These are phyloP conservation scores for Saccopteryx leptura DNA, from an alignment of 2,113 vertebrate genomes.

Conservation along the genomic window DNA sequence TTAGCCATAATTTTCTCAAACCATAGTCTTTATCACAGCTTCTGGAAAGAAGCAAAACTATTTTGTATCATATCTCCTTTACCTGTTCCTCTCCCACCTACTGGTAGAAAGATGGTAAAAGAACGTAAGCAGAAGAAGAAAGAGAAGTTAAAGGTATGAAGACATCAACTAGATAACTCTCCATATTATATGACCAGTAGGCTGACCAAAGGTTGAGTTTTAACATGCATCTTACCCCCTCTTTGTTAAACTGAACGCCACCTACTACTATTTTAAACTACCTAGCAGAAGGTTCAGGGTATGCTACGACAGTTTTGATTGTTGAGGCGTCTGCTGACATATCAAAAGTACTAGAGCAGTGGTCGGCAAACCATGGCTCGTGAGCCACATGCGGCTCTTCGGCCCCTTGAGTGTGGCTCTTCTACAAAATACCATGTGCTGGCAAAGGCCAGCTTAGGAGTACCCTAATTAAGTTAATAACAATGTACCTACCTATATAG, in stretches of 20 bases:
- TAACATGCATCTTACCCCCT: background rate
- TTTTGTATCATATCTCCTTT: slow-evolving; percentile 14
- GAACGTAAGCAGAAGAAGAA: background rate
- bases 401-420: no score
- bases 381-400: no score
- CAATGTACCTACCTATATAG: no score
- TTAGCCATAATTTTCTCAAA: slow-evolving; percentile 30
- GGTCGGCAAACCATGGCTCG: no score
- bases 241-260: background rate
- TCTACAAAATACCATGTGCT: no score
- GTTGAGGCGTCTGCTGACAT: background rate
- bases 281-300: background rate
- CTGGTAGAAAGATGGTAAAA: slow-evolving; percentile 48
- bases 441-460: no score
- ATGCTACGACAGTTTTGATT: slow-evolving; percentile 36
- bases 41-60: slow-evolving; percentile 40
- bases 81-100: background rate
- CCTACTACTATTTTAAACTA: slow-evolving; percentile 7
- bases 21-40: slow-evolving; percentile 37
- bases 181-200: background rate
- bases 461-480: no score
- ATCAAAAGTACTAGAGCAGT: background rate
- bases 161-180: background rate
- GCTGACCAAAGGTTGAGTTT: slow-evolving; percentile 8
- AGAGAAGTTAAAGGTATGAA: background rate